Evolutionary conservation across 2,888 invertebrate genomes (phyloP), one percentile per base, ranked within the genome.

Genomic region (Ephialtes manifestator): DNA sequence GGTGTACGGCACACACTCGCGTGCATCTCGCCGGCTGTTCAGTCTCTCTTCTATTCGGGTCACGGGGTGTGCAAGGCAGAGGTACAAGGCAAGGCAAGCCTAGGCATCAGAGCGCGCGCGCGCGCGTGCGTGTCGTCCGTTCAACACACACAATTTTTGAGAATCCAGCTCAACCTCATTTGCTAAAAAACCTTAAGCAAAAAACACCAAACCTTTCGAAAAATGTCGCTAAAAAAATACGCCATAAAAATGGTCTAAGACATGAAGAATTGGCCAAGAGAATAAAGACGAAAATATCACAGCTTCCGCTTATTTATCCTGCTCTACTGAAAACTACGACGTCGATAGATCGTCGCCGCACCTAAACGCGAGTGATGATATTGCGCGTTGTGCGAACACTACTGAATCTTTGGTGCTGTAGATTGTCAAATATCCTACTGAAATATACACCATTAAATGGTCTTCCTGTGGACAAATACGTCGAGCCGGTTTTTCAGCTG

Each of bases 21-120:
- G 75, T 80, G 86, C 83, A 85, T 85, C 86, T 81, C 60, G 86
- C 85, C 85, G 87, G 85, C 80, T 80, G 71, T 86, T 88, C 86
- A 86, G 86, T 88, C 83, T 82, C 82, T 83, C 86, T 77, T 85
- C 81, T 88, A 88, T 88, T 85, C 87, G 86, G 87, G 87, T 88
- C 87, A 88, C 83, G 84, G 86, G 82, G 85, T 82, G 82, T 79
- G 82, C 76, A 71, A 76, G 79, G 76, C 82, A 67, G 55, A 28
- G 65, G 65, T 39, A 35, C 31, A n/a, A 35, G n/a, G 28, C 31
- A 60, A 60, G 63, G n/a, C 35, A 63, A 18, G 13, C 39, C 65
- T 39, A 39, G 35, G 4, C 63, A 35, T 13, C 35, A 10, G 18
- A 35, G 35, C 72, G 82, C 48, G 68, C 55, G 71, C 75, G 53